Evolutionary conservation across 2,113 vertebrate species (phyloP), one percentile per base, ranked within the genome.

Genomic region (Ciconia stormi): DNA sequence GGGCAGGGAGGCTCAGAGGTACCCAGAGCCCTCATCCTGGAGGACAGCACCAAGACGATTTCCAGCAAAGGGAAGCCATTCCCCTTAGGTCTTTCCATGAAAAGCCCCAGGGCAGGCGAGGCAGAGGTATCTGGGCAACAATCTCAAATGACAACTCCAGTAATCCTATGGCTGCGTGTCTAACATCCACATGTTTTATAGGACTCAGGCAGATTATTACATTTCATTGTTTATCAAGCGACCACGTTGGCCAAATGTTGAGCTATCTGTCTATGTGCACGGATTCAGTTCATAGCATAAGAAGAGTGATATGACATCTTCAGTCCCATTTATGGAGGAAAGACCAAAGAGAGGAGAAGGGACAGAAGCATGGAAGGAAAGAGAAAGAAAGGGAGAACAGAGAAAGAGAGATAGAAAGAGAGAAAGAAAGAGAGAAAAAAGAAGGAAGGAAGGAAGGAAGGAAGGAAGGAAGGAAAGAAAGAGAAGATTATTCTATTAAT

Each of bases 401-500:
- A 4, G 5, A 7, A 4, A 18, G 14, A 20, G 23, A 6, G 5
- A 11, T 3, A 5, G 10, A 13, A 4, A 4, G 13, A 8, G 6
- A 13, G 7, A 8, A 13, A 23, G 11, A 3, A 13, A 10, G 3
- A 14, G 27, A 52, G 38, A 38, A 38, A 38, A 38, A 38, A 38
- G 9, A 20, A 11, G 8, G 18, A 13, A 10, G 11, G 26, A 4
- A 17, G 8, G 36, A 23, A 19, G n/a, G 23, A 25, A 14, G 13
- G 16, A 16, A 30, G 26, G 19, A 13, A 6, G 5, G 13, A 8
- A 8, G 13, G 7, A 8, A 13, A 18, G 11, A 3, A 13, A 10
- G 3, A 14, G 27, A 44, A 42, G 0, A 56, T 49, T 44, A 50
- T 55, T 69, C 25, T 44, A 38, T 36, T 44, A 8, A 59, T 87